A percentile compares a stretch with the other conserved stretches of the same genome.
Conservation (phyloP, 2,888 invertebrate genomes). For the Nomada ferruginata region DNA sequence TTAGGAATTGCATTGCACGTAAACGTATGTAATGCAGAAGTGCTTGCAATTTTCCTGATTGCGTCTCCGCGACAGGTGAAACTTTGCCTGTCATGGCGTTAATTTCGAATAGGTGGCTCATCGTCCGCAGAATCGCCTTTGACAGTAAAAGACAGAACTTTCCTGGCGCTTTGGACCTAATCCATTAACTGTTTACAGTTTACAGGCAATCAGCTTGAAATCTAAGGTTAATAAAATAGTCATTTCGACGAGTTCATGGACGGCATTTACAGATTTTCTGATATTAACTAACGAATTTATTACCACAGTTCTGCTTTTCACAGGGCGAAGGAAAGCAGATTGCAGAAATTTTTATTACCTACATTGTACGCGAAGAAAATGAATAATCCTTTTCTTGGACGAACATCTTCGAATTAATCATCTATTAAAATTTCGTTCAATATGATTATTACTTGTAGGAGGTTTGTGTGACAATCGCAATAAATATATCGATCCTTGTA, state of each 20-base stretch:
- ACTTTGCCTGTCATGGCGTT: not conserved
- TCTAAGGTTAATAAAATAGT: not conserved
- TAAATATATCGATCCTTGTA: too few relatives aligned
- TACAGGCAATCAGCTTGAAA: conserved; percentile 2
- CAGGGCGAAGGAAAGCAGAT: too few relatives aligned
- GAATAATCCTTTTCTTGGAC: too few relatives aligned
- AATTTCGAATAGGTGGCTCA: not conserved
- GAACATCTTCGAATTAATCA: too few relatives aligned
- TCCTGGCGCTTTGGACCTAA: not conserved
- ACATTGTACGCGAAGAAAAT: too few relatives aligned
- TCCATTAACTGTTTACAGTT: not conserved
- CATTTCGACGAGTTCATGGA: not conserved
- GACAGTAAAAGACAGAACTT: not conserved
- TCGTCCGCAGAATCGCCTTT: not conserved
- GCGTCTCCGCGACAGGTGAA: conserved; percentile 12
- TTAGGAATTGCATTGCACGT: not conserved
- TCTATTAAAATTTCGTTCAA: too few relatives aligned
- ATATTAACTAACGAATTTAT: not conserved
- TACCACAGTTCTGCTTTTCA: too few relatives aligned
- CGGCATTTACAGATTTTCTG: not conserved
- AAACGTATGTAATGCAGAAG: not conserved
- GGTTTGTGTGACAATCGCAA: too few relatives aligned
- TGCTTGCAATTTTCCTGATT: conserved; percentile 5
- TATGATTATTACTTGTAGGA: too few relatives aligned
- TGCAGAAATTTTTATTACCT: too few relatives aligned